Percentiles rank a stretch among this genome's conserved stretches.
phyloP scores from a whole-genome alignment of 2,888 invertebrate species.

The Ethmia dodecea region DNA sequence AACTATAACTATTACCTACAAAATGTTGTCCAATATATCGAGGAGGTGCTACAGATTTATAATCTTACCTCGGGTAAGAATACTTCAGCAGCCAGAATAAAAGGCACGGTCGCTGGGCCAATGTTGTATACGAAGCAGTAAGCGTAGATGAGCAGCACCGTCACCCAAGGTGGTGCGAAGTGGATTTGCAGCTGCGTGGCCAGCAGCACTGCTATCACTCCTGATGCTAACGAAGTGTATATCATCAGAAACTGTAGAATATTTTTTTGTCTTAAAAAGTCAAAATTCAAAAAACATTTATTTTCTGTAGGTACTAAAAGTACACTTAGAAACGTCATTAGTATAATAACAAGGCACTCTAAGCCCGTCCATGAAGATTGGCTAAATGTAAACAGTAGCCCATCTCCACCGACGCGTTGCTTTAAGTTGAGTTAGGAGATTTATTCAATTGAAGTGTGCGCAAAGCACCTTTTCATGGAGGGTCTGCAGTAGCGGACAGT shows the following conservation, averaged over 20 bases:
- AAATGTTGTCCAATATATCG: not conserved
- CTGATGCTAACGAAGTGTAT: slow-evolving; percentile 35
- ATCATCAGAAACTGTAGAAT: slow-evolving; percentile 39
- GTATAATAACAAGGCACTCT: too few species aligned
- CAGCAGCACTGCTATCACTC: slow-evolving; percentile 38
- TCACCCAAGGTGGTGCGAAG: slow-evolving; percentile 52
- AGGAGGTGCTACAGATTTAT: not conserved
- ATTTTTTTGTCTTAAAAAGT: too few species aligned
- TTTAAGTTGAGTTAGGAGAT: too few species aligned
- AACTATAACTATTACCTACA: too few species aligned
- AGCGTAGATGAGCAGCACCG: slow-evolving; percentile 43
- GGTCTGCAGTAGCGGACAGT: too few species aligned
- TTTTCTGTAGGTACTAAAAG: not conserved
- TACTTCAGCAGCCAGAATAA: slow-evolving; percentile 60
- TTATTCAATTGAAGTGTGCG: too few species aligned
- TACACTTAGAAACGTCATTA: not conserved
- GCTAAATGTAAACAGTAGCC: too few species aligned
- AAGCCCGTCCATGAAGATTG: too few species aligned
- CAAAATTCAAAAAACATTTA: too few species aligned
- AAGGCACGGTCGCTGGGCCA: slow-evolving; percentile 64
- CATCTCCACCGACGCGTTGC: too few species aligned
- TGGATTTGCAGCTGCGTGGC: slow-evolving; percentile 42
- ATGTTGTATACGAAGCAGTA: slow-evolving; percentile 59
- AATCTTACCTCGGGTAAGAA: slow-evolving; percentile 59
- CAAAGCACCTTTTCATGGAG: too few species aligned